Percentiles rank a stretch among this genome's conserved stretches.
Conservation (phyloP, 2,113 vertebrate genomes). For the Guaruba guarouba region DNA sequence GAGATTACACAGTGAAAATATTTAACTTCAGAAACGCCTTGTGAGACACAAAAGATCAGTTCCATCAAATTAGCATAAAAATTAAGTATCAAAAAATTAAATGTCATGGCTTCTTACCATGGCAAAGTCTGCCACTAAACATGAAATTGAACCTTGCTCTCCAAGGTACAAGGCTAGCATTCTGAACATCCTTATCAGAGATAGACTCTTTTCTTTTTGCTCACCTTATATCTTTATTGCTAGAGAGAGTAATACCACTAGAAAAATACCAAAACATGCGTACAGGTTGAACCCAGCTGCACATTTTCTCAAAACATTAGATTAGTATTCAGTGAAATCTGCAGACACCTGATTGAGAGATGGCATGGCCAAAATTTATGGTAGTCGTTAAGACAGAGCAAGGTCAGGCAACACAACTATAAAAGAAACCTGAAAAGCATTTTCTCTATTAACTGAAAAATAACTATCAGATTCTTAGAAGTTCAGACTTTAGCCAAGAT, state of each 20-base stretch:
- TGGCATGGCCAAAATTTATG: neutral
- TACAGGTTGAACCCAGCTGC: neutral
- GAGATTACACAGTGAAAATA: neutral
- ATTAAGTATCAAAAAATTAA: neutral
- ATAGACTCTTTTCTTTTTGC: neutral
- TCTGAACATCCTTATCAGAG: neutral
- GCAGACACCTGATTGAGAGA: neutral
- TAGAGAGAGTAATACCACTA: neutral
- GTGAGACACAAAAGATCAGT: neutral
- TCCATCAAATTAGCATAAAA: neutral
- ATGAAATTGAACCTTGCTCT: neutral
- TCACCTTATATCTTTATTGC: neutral
- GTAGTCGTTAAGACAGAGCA: neutral
- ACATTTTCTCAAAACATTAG: neutral
- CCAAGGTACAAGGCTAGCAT: neutral
- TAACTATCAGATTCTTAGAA: neutral
- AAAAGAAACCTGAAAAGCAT: neutral
- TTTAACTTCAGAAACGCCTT: neutral
- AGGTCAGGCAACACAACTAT: neutral
- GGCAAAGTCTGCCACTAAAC: neutral
- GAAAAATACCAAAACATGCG: neutral
- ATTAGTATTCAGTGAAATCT: neutral
- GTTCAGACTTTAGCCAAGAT: neutral
- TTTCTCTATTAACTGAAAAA: neutral
- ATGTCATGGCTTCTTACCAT: neutral